These are phyloP conservation scores for Tichodroma muraria DNA, from an alignment of 2,113 vertebrate genomes.

Conservation along the genomic window DNA sequence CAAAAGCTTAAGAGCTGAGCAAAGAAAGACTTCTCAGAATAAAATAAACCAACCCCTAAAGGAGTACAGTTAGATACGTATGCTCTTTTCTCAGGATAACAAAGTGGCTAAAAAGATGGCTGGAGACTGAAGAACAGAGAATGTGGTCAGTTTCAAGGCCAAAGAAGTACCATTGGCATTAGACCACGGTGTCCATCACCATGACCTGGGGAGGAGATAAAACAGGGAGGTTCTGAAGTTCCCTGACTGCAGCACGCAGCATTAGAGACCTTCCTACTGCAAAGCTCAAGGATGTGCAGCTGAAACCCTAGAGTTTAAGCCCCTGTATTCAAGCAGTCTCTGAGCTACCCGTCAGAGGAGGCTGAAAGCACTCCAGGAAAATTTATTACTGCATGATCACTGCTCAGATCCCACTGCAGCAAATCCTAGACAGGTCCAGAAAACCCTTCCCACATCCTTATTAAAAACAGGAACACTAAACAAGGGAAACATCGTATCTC, in stretches of 20 bases:
- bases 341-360: not conserved
- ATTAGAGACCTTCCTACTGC: not conserved
- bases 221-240: not conserved
- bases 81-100: not conserved
- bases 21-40: not conserved
- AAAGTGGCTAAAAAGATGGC: not conserved
- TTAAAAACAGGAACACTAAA: not conserved
- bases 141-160: not conserved
- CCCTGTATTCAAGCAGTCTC: not conserved
- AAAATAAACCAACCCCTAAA: not conserved
- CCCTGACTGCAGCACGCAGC: not conserved
- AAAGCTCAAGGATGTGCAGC: not conserved
- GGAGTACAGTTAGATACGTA: no score
- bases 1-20: not conserved
- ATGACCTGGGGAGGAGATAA: not conserved
- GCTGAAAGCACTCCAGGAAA: not conserved
- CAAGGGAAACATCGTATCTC: rapidly evolving
- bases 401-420: not conserved
- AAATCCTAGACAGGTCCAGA: rapidly evolving
- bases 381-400: not conserved
- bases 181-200: not conserved
- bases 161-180: rapidly evolving
- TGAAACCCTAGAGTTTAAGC: not conserved
- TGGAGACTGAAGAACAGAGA: not conserved
- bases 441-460: not conserved